Conservation (phyloP, 1,140 invertebrate species). For the Conus ventricosus region DNA sequence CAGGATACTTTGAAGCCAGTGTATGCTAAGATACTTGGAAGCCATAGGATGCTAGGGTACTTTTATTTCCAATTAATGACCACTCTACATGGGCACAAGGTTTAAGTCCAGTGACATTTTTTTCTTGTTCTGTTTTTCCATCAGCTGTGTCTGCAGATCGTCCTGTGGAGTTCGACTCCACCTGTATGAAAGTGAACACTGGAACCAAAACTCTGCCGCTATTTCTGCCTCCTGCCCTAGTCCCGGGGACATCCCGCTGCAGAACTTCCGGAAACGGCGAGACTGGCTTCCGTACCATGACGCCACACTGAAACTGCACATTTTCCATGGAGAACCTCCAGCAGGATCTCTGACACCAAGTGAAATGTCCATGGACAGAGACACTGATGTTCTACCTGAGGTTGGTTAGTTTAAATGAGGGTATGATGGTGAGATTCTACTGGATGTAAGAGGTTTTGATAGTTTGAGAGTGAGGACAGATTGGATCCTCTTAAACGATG, state of each 20-base stretch:
- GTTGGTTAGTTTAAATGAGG: conserved; percentile 40
- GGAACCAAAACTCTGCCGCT: conserved; percentile 69
- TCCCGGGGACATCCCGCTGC: conserved; percentile 58
- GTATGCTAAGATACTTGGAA: no score
- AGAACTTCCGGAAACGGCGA: conserved; percentile 48
- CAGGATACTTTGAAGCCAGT: no score
- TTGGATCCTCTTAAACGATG: no score
- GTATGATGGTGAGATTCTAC: background rate
- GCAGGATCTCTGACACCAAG: conserved; percentile 71
- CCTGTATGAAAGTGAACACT: conserved; percentile 60
- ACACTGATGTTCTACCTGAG: conserved; percentile 67
- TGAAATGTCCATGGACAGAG: conserved; percentile 66
- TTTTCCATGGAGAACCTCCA: conserved; percentile 67
- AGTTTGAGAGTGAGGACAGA: background rate
- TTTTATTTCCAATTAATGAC: no score
- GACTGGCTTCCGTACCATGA: conserved; percentile 65
- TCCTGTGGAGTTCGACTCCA: conserved; percentile 58
- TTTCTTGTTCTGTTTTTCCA: conserved; percentile 30
- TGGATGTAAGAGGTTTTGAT: background rate
- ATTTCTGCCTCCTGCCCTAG: conserved; percentile 68
- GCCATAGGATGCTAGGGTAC: no score
- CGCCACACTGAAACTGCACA: conserved; percentile 65
- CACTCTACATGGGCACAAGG: no score
- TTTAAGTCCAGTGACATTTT: no score
- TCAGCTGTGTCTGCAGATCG: conserved; percentile 54